Base-by-base conservation (phyloP, 2,888 invertebrate genomes). In the Torymus auratus region DNA sequence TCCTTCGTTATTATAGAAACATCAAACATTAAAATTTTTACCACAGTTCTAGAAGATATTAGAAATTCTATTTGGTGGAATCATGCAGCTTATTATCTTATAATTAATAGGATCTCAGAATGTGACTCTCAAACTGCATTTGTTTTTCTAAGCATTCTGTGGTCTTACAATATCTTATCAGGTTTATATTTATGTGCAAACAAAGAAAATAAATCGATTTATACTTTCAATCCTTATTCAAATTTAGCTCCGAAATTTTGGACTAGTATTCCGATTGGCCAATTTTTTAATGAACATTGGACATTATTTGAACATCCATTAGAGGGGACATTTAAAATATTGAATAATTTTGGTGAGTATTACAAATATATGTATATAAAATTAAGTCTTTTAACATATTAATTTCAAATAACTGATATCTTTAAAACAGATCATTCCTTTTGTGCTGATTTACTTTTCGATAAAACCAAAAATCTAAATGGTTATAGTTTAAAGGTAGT, bases 401-500 rank as follows among this genome's bases (percentile, higher is more conserved):
- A 28, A 28, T 28, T 28, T 2, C 28, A 28, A 28, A 28, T n/a
- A 5, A 3, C 7, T 28, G 28, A 2, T 28, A 0, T 7, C 15
- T n/a, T 58, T 58, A 2, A 15, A 58, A 1, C 17, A 15, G n/a
- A 15, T 58, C 5, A 58, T 15, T 10, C n/a, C n/a, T 0, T 17
- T n/a, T 58, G 58, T 2, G 3, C 0, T 1, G 15, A n/a, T 13
- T 14, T 58, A 17, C 50, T 65, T n/a, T 65, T 41, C 14, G 41
- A 65, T 7, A 65, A 65, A n/a, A 50, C 15, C 0, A n/a, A 50
- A 2, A 41, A 41, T 41, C 11, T 65, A 15, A 41, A 65, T 14
- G 50, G 50, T n/a, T 65, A 65, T 65, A 65, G 50, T 52, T 41
- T 65, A n/a, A 65, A 65, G n/a, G n/a, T 52, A n/a, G 65, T n/a